Evolutionary conservation across 2,888 invertebrate species (phyloP).

Genomic region (Trimorus sp.): DNA sequence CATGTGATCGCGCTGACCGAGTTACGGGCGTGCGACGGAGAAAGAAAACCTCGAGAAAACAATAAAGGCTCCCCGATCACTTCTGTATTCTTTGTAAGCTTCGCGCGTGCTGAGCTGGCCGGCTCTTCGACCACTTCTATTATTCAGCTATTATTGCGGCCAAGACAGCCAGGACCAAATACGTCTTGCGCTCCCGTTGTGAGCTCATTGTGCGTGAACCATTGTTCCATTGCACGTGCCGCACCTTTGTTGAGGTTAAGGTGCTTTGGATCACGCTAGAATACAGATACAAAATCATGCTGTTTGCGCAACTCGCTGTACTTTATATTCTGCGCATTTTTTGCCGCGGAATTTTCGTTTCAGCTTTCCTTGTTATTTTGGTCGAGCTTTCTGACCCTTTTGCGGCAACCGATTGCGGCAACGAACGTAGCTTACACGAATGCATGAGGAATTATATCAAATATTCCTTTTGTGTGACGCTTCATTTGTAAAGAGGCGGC

Average conservation of each 20-base stretch:
- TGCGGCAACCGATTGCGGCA: conserved; percentile 6
- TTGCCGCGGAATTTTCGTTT: background rate
- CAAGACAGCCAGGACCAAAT: conserved; percentile 67
- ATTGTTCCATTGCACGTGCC: conserved; percentile 67
- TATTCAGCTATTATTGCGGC: conserved; percentile 66
- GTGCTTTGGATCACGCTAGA: conserved; percentile 55
- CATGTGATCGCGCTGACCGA: conserved; percentile 30
- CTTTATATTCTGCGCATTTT: conserved; percentile 34
- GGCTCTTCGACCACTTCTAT: conserved; percentile 62
- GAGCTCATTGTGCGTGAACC: conserved; percentile 65
- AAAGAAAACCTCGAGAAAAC: conserved; percentile 62
- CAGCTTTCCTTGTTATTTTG: background rate
- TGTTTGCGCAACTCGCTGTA: conserved; percentile 38
- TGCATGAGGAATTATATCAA: conserved; percentile 37
- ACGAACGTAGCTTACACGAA: conserved; percentile 53
- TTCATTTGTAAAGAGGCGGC: conserved; percentile 28
- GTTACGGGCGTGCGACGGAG: conserved; percentile 50
- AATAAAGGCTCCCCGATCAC: conserved; percentile 63
- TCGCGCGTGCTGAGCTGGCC: conserved; percentile 55
- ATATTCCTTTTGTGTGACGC: conserved; percentile 43
- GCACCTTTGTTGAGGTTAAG: conserved; percentile 62
- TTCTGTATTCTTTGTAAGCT: conserved; percentile 67
- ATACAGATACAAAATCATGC: conserved; percentile 38
- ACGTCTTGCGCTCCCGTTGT: conserved; percentile 62
- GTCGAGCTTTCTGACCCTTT: background rate